Evolutionary conservation across 2,113 vertebrate genomes (phyloP).

Genomic region (Psittacula cyanocephala): DNA sequence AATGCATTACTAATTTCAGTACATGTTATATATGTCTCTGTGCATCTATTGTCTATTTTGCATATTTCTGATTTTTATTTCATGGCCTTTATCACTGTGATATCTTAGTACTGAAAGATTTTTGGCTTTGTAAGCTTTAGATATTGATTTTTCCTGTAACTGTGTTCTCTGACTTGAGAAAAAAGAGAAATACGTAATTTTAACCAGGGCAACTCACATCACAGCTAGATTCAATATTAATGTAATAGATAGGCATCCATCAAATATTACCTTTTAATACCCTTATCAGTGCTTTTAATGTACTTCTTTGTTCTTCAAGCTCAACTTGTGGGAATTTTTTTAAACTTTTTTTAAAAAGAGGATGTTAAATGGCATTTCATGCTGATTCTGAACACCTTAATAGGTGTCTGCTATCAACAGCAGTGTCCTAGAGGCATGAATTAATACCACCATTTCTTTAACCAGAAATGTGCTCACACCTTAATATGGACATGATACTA

Average conservation of each 20-base stretch:
- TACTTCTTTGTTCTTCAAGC: slow-evolving; percentile 54
- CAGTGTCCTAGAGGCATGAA: slow-evolving; percentile 25
- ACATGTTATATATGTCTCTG: neutral
- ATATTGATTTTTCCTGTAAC: slow-evolving; percentile 55
- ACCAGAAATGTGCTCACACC: neutral
- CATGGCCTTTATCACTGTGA: neutral
- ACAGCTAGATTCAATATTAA: slow-evolving; percentile 56
- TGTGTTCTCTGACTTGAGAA: slow-evolving; percentile 36
- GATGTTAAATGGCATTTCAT: slow-evolving; percentile 67
- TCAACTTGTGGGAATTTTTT: neutral
- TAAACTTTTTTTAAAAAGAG: neutral
- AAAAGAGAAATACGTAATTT: slow-evolving; percentile 40
- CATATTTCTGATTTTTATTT: slow-evolving; percentile 31
- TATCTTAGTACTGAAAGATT: slow-evolving; percentile 6
- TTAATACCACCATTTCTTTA: slow-evolving; percentile 54
- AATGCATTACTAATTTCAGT: neutral
- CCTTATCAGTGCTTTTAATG: slow-evolving; percentile 63
- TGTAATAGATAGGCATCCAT: slow-evolving; percentile 48
- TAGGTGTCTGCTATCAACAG: slow-evolving; percentile 56
- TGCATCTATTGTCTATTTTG: slow-evolving; percentile 8
- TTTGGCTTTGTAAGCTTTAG: slow-evolving; percentile 34
- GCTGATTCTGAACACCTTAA: slow-evolving; percentile 59
- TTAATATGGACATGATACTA: slow-evolving; percentile 23
- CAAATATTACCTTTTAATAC: slow-evolving; percentile 71
- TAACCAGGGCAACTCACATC: slow-evolving; percentile 10